Evolutionary conservation across 1,140 invertebrate genomes (phyloP), one percentile per base, ranked within the genome.

Genomic region (Zaprionus tsacasi): DNA sequence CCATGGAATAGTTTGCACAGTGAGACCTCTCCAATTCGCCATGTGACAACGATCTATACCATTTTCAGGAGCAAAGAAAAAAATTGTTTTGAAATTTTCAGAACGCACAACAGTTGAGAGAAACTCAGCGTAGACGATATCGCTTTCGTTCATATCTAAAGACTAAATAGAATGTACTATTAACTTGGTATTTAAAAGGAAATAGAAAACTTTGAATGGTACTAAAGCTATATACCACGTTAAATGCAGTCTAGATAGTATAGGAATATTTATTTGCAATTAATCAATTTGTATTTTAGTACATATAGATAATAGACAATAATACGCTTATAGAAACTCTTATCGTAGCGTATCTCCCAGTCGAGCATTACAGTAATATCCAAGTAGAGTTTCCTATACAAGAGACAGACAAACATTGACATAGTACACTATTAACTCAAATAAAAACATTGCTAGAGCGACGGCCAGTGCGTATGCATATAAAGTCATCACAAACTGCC

Each of bases 341-440:
- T n/a, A 2, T 45, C 7, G 40, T 45, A 6, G 40, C n/a, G 2
- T 45, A 15, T 3, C 40, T 43, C 13, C 7, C n/a, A n/a, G n/a
- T 43, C 40, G 40, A 43, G 6, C 40, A 45, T 8, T n/a, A 15
- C 33, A 35, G 7, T 10, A 35, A 15, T 17, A 45, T 45, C 7
- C n/a, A 4, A 45, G 7, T 15, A n/a, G 3, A 8, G 40, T 15
- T 1, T 3, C 40, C 15, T n/a, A 15, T n/a, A 45, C 6, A 45
- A 45, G n/a, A 17, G 40, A 8, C 12, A 80, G 17, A 33, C 45
- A 77, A 83, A 81, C 63, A 78, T 85, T 85, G 50, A 57, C 43
- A 50, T 63, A 70, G n/a, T 58, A 15, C 45, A 64, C 40, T 3
- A 60, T 11, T 8, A 81, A 64, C 63, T 81, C 79, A 11, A 77